Evolutionary conservation across 2,888 invertebrate genomes (phyloP).

Genomic region (Hybos culiciformis): DNA sequence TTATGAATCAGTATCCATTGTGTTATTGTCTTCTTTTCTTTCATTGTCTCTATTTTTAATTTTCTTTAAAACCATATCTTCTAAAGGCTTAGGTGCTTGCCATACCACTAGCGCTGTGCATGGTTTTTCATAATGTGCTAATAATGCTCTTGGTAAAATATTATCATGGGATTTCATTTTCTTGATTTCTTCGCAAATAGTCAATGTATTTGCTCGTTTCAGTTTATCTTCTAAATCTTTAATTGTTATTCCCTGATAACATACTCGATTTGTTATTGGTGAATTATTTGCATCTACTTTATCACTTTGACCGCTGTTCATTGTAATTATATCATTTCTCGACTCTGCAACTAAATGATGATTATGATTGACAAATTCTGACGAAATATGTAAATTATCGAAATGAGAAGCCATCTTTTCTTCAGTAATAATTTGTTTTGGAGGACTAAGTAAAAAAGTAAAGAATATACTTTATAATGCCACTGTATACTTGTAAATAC

Average conservation of each 20-base stretch:
- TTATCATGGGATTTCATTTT: conserved; percentile 43
- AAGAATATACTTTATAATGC: no score
- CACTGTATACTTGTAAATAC: no score
- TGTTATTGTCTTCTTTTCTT: background rate
- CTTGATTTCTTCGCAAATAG: conserved; percentile 57
- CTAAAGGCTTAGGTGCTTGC: conserved; percentile 53
- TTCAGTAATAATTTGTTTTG: conserved; percentile 67
- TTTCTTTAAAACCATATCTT: conserved; percentile 13
- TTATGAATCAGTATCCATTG: background rate
- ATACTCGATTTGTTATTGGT: conserved; percentile 13
- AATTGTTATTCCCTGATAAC: conserved; percentile 21
- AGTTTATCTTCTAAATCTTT: conserved; percentile 33
- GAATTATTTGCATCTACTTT: conserved; percentile 12
- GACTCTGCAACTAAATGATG: background rate
- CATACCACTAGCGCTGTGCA: conserved; percentile 69
- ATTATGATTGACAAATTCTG: conserved; percentile 28
- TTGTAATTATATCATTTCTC: background rate
- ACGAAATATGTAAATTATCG: conserved; percentile 56
- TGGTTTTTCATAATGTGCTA: conserved; percentile 53
- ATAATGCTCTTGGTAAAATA: conserved; percentile 49
- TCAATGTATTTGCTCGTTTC: conserved; percentile 40
- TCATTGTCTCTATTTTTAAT: no score
- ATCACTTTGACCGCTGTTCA: background rate
- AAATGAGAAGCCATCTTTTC: conserved; percentile 75
- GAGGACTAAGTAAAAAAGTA: no score